Conservation (phyloP, 2,888 invertebrate genomes). For the Limnephilus marmoratus region DNA sequence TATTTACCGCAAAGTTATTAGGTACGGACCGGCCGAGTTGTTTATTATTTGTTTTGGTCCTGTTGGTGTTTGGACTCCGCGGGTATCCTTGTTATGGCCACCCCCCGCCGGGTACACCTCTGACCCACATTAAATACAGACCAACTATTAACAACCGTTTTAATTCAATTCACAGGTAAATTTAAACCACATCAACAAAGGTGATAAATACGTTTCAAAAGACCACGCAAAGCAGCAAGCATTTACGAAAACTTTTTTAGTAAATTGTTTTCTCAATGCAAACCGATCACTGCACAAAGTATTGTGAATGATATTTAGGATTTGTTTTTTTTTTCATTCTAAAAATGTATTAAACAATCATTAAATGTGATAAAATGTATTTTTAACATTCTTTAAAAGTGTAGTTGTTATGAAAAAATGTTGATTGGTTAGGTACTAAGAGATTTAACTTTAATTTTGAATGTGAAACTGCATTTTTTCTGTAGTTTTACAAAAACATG, state of each 20-base stretch:
- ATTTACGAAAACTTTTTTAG: neutral
- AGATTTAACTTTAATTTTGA: neutral
- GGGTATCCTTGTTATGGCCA: conserved; percentile 55
- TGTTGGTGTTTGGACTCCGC: conserved; percentile 51
- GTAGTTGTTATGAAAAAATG: too few relatives aligned
- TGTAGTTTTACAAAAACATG: too few relatives aligned
- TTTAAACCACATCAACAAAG: conserved; percentile 3
- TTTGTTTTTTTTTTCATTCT: neutral
- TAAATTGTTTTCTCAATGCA: neutral
- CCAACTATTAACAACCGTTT: neutral
- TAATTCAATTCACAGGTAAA: conserved; percentile 8
- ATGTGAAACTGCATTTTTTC: too few relatives aligned
- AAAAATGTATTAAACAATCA: neutral
- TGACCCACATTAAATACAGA: conserved; percentile 56
- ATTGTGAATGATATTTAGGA: neutral
- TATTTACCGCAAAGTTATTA: neutral
- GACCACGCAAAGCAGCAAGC: neutral
- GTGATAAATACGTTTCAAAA: neutral
- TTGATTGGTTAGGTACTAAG: neutral
- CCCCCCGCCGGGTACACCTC: conserved; percentile 57
- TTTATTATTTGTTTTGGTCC: conserved; percentile 59
- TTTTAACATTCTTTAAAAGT: neutral
- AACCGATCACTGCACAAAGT: neutral
- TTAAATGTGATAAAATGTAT: neutral
- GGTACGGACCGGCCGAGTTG: neutral